Base-by-base conservation (phyloP, 2,797 vertebrate species). In the Choloepus didactylus region DNA sequence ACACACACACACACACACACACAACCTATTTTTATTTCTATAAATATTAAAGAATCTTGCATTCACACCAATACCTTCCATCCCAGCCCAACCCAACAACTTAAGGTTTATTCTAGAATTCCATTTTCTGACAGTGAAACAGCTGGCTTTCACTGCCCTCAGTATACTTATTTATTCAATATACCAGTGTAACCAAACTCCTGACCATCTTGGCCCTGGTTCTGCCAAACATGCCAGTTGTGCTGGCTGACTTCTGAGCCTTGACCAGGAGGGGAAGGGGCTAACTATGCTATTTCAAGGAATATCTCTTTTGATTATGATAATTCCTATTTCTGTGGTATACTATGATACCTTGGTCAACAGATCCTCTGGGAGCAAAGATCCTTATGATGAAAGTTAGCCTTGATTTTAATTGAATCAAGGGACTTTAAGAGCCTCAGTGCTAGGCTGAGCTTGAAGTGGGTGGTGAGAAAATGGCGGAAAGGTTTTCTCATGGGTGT, bases 81-180 rank as follows among this genome's bases (percentile, higher is more conserved):
- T 25, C 18, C 8, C 72, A 31, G 1, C 35, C 35, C 35, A 35
- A 35, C 35, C 9, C 76, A 93, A 27, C 54, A 62, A 35, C 9
- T 2, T 10, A 70, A 51, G 75, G 27, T 77, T 72, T 90, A 72
- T 90, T 87, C 72, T 91, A 73, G 92, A 66, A 66, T 25, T 91
- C 75, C 27, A 16, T 38, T 87, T 19, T 80, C 73, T 21, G 5
- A 38, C 60, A 72, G 46, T n/a, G 64, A 79, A 38, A 80, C 29
- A 64, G 27, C 25, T 64, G 62, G 62, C 62, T 64, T 27, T 29
- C 62, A 64, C 31, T 64, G 62, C 51, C 72, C 11, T 60, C 62
- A 77, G 0, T 67, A 1, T 77, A 75, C 25, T 56, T 82, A 35
- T 56, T 91, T 67, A 49, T 41, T 87, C 21, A 29, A 0, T 56